Conservation (phyloP, 2,113 vertebrate genomes). For the Fukomys damarensis region DNA sequence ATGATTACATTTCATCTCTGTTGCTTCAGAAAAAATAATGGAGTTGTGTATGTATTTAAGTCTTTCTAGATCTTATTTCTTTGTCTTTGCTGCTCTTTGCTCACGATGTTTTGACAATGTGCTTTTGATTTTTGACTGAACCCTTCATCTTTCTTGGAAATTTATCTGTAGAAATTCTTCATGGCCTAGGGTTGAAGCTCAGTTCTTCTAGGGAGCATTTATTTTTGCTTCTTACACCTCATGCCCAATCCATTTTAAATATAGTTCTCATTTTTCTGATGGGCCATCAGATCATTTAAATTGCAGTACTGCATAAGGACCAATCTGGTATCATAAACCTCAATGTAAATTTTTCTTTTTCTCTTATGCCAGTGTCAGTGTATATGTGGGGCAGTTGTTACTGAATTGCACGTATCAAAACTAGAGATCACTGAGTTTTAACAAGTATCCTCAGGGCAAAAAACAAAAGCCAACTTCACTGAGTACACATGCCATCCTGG, state of each 20-base stretch:
- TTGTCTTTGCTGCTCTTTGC: not conserved
- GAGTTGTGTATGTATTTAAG: not conserved
- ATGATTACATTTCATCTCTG: not conserved
- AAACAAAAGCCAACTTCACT: not conserved
- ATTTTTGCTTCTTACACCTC: not conserved
- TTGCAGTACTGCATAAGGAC: not conserved
- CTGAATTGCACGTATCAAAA: not conserved
- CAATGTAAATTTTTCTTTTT: not conserved
- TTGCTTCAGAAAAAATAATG: not conserved
- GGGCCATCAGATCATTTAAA: not conserved
- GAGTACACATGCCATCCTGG: not conserved
- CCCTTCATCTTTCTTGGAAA: not conserved
- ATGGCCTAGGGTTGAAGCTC: not conserved
- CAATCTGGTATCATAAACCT: not conserved
- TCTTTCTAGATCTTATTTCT: not conserved
- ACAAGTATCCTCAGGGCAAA: not conserved
- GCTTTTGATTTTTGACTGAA: constrained; percentile 25
- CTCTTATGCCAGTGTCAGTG: not conserved
- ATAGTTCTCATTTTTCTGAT: not conserved
- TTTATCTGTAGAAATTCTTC: not conserved
- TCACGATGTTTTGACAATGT: not conserved
- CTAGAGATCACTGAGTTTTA: not conserved
- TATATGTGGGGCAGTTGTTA: not conserved
- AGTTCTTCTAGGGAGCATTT: not conserved
- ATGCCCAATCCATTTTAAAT: not conserved